Evolutionary conservation across 2,888 invertebrate genomes (phyloP).

Genomic region (Tenthredo livida): DNA sequence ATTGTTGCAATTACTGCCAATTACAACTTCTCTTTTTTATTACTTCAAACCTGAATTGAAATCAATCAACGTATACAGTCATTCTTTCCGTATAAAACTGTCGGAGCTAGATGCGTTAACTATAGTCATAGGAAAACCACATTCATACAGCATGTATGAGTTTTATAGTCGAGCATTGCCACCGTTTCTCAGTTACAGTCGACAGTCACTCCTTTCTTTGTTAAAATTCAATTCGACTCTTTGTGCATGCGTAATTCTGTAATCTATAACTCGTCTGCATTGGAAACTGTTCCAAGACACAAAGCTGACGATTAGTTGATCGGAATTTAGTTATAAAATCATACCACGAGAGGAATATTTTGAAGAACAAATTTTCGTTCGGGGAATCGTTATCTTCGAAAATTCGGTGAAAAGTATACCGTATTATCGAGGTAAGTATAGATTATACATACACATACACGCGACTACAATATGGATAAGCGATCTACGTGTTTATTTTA

Average conservation of each 20-base stretch:
- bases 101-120: not conserved
- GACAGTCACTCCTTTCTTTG: not conserved
- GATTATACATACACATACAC: too few species aligned
- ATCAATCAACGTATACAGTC: not conserved
- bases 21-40: not conserved
- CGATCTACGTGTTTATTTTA: too few species aligned
- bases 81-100: not conserved
- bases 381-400: too few species aligned
- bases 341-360: too few species aligned
- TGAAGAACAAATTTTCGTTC: too few species aligned
- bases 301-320: not conserved
- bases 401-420: too few species aligned
- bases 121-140: not conserved
- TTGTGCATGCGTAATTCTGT: not conserved
- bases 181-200: too few species aligned
- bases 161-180: not conserved
- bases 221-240: not conserved
- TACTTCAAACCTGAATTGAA: not conserved
- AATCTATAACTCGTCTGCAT: not conserved
- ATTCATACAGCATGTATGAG: not conserved
- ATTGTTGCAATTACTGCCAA: not conserved
- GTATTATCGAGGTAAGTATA: not conserved
- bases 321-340: not conserved
- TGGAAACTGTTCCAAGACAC: not conserved
- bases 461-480: too few species aligned